Percentiles rank a stretch among this genome's conserved stretches.
Conservation (phyloP, 2,113 vertebrate genomes). For the Orycteropus afer region DNA sequence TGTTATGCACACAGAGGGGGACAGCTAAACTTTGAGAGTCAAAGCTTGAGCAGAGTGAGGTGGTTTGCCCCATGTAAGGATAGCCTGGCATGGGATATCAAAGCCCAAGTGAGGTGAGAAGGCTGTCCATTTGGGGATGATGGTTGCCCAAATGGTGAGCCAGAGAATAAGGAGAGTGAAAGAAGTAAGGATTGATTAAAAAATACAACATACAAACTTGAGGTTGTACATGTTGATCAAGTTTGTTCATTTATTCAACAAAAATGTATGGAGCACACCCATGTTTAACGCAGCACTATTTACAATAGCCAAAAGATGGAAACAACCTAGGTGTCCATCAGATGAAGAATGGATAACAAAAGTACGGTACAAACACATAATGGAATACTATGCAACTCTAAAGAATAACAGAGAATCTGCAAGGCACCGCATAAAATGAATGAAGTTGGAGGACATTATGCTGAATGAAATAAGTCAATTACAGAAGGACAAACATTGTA, state of each 20-base stretch:
- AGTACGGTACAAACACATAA: too few species aligned
- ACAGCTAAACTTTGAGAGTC: background rate
- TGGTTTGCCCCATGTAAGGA: background rate
- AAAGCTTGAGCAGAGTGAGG: background rate
- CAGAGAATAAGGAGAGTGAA: background rate
- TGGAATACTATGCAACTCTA: too few species aligned
- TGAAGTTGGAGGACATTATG: too few species aligned
- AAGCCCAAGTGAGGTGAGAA: background rate
- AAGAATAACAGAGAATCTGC: too few species aligned
- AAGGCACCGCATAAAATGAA: too few species aligned
- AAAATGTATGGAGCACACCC: background rate
- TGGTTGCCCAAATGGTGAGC: background rate
- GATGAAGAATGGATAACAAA: too few species aligned
- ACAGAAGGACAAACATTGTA: too few species aligned
- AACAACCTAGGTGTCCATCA: too few species aligned
- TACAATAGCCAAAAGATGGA: too few species aligned
- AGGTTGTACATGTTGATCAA: background rate
- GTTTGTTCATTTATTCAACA: background rate
- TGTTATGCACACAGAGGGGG: background rate
- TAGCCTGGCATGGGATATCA: background rate
- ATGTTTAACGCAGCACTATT: too few species aligned
- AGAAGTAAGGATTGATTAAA: background rate
- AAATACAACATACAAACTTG: background rate
- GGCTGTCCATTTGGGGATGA: background rate
- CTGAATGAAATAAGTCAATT: too few species aligned